Base-by-base conservation (phyloP, 2,113 vertebrate species). In the Percina caprodes region DNA sequence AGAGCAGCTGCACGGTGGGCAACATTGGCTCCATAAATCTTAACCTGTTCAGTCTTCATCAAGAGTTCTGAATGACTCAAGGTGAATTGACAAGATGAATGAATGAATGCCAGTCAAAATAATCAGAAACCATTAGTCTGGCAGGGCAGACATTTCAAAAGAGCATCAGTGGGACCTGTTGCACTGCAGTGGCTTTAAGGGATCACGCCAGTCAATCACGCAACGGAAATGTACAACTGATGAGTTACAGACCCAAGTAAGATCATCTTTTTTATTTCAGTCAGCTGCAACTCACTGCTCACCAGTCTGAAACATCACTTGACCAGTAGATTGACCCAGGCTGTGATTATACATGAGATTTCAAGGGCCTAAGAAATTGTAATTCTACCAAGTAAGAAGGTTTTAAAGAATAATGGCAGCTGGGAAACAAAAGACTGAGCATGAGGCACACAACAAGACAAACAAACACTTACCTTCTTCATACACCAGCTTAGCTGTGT, bases 401-500 rank as follows among this genome's bases (percentile, higher is more conserved):
- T 26, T 21, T 54, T 21, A 21, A 52, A 18, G 6, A 6, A 60
- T 3, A 10, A 16, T 1, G 19, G 23, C 33, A 56, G 61, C 9
- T 21, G 58, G 23, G 4, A 49, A 66, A 65, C 5, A 24, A 35
- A 11, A 26, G 24, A 59, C 26, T 51, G 48, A 65, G 59, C 9
- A 73, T 4, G n/a, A 42, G 14, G 4, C 51, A 84, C 14, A 48
- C n/a, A 30, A 15, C 23, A 26, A 13, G 48, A 63, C 51, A 24
- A 65, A 60, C 3, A 68, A 79, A 74, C 14, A 86, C 93, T 97
- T 89, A 99, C 98, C 98, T 88, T 99, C 98, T 86, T 99, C 98
- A 91, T 99, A 99, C 5, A 99, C 96, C 84, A 99, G 86, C 69
- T 98, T 98, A 48, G 98, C 98, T 68, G 96, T 96, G 90, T 95